Conservation (phyloP, 1,140 invertebrate genomes). For the Mercenaria mercenaria region DNA sequence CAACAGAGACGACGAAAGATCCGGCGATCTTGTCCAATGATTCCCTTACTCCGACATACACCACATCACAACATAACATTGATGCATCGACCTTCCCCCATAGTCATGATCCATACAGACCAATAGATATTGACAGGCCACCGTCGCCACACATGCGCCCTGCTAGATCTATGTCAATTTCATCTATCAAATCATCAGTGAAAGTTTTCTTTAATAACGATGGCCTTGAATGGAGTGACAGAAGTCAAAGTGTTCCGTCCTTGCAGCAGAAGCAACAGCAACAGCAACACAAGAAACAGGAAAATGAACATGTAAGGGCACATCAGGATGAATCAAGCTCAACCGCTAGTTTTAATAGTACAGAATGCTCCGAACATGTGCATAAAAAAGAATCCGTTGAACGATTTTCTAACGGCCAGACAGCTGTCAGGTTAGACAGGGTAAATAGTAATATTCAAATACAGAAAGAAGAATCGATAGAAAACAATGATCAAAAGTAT, state of each 20-base stretch:
- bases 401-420: background rate
- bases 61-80: slow-evolving; percentile 34
- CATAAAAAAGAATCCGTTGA: background rate
- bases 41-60: slow-evolving; percentile 25
- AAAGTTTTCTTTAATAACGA: slow-evolving; percentile 47
- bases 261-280: background rate
- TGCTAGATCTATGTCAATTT: slow-evolving; percentile 26
- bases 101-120: slow-evolving; percentile 56
- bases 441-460: slow-evolving; percentile 43
- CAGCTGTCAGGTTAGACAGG: background rate
- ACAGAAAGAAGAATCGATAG: slow-evolving; percentile 31
- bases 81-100: slow-evolving; percentile 29
- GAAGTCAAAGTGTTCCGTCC: background rate
- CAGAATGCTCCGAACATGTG: background rate
- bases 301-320: background rate
- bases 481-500: slow-evolving; percentile 42
- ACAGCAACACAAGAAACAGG: background rate
- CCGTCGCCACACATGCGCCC: slow-evolving; percentile 12
- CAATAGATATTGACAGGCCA: slow-evolving; percentile 33
- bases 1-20: background rate
- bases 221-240: background rate
- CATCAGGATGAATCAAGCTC: background rate
- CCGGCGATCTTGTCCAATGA: slow-evolving; percentile 19
- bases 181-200: slow-evolving; percentile 48
- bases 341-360: background rate